These are phyloP conservation scores for Ginglymostoma cirratum DNA, from an alignment of 2,113 vertebrate species.

Conservation along the genomic window DNA sequence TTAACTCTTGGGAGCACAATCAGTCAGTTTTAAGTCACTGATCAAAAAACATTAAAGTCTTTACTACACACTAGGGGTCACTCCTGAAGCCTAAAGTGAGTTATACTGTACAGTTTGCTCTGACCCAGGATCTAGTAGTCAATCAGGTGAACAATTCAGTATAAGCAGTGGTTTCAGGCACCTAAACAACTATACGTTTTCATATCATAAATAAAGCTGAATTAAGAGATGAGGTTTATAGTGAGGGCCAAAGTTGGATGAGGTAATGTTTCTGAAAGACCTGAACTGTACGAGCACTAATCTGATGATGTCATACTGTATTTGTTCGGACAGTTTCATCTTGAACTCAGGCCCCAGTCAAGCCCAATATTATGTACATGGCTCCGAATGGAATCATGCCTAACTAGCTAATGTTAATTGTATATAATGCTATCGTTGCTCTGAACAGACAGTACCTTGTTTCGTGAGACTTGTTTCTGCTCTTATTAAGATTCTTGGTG, in stretches of 20 bases:
- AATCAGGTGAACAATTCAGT: background rate
- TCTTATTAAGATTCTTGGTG: no score
- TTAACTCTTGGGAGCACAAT: background rate
- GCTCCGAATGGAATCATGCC: no score
- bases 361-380: no score
- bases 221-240: background rate
- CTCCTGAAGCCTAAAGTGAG: background rate
- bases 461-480: no score
- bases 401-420: no score
- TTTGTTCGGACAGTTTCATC: no score
- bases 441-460: no score
- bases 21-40: conserved; percentile 16
- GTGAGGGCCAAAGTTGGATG: background rate
- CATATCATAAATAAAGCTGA: background rate
- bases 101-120: background rate
- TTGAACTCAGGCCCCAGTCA: no score
- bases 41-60: background rate
- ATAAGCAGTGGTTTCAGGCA: background rate
- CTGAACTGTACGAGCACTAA: no score
- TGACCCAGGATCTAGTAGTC: background rate
- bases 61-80: background rate
- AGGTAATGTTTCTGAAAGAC: no score
- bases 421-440: no score
- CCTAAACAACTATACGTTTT: background rate
- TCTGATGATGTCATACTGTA: no score